These are phyloP conservation scores for Platichthys flesus DNA, from an alignment of 2,113 vertebrate species.

Conservation along the genomic window DNA sequence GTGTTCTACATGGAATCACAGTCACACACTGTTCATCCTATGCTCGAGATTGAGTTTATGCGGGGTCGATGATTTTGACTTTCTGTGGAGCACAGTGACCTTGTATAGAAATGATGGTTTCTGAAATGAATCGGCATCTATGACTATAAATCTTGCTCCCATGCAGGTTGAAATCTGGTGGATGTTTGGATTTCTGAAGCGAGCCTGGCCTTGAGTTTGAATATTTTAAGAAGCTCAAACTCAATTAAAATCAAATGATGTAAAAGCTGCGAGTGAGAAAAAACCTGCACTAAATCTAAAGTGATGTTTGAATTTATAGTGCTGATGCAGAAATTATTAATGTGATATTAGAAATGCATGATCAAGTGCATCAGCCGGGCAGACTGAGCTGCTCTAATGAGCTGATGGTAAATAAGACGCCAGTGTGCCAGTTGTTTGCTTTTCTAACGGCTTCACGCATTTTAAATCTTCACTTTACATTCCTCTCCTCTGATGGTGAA, in stretches of 20 bases:
- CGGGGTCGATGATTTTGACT: not conserved
- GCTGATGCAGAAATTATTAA: not conserved
- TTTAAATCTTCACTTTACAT: constrained; percentile 5
- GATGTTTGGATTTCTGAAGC: not conserved
- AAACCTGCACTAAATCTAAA: constrained; percentile 10
- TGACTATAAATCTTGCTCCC: not conserved
- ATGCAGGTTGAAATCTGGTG: not conserved
- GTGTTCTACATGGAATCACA: not conserved
- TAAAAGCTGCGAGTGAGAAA: not conserved
- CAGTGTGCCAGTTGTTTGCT: constrained; percentile 3
- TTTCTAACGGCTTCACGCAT: constrained; percentile 1
- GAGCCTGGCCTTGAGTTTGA: not conserved
- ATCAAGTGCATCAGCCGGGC: constrained; percentile 31
- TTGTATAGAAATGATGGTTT: not conserved
- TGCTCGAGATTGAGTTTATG: not conserved
- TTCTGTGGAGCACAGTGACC: not conserved
- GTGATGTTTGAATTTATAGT: constrained; percentile 20
- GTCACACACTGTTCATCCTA: not conserved
- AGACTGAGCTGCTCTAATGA: constrained; percentile 39
- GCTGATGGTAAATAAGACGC: constrained; percentile 37
- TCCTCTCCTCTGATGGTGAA: not conserved
- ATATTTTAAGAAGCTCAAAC: constrained; percentile 4
- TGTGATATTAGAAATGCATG: constrained; percentile 27
- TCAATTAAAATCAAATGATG: not conserved
- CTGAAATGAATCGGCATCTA: not conserved